Percentiles rank a stretch among this genome's conserved stretches.
These are phyloP conservation scores for Nasua narica DNA, from an alignment of 2,797 vertebrate genomes.

Conservation along the genomic window DNA sequence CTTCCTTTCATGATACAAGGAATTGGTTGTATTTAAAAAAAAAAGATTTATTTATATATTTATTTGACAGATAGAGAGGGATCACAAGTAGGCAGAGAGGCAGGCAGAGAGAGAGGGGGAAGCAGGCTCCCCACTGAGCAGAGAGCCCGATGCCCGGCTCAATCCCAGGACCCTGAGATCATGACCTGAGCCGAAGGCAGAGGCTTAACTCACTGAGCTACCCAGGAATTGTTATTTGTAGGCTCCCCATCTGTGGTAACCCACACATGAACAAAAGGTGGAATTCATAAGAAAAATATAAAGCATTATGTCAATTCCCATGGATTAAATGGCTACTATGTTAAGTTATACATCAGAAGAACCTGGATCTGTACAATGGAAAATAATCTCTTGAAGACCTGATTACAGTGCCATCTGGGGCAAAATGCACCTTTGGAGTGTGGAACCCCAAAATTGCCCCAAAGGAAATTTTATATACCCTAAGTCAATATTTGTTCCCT, in stretches of 20 bases:
- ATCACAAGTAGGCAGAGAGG: too few relatives aligned
- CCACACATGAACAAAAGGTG: not conserved
- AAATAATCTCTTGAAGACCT: not conserved
- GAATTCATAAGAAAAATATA: not conserved
- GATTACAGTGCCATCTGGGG: not conserved
- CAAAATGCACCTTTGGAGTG: not conserved
- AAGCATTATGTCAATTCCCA: not conserved
- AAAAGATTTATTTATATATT: too few relatives aligned
- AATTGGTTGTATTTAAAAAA: too few relatives aligned
- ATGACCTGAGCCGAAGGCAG: too few relatives aligned
- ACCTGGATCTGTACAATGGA: not conserved
- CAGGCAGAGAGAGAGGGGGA: too few relatives aligned
- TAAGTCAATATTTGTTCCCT: not conserved
- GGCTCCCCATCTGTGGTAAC: not conserved
- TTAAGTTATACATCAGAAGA: not conserved
- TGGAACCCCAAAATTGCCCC: not conserved
- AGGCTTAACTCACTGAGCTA: too few relatives aligned
- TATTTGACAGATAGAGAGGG: too few relatives aligned
- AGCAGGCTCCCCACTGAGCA: too few relatives aligned
- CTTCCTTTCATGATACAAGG: not conserved
- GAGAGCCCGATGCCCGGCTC: too few relatives aligned
- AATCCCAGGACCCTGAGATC: too few relatives aligned
- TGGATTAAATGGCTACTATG: not conserved
- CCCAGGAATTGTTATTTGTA: not conserved
- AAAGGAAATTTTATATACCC: not conserved